Percentiles rank a stretch among this genome's conserved stretches.
These are phyloP conservation scores for Sciurus carolinensis DNA, from an alignment of 2,797 vertebrate genomes.

Conservation along the genomic window DNA sequence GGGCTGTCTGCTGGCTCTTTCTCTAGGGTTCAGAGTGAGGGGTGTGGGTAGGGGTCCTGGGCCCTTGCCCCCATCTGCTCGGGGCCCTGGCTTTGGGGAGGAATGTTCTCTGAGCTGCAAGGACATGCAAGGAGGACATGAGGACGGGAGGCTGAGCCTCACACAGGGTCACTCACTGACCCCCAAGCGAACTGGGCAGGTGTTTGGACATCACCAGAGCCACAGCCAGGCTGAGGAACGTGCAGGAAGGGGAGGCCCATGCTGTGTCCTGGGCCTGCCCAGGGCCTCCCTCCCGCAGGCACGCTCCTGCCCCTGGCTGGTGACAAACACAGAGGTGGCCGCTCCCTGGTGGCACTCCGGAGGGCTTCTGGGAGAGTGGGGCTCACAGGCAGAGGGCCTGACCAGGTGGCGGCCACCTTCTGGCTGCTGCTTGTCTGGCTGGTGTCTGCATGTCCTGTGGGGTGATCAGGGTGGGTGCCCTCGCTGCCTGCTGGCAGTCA, in stretches of 20 bases:
- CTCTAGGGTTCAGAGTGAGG: neutral
- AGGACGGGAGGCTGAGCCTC: neutral
- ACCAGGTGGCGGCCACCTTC: neutral
- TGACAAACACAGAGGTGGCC: rapidly evolving
- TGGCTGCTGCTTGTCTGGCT: neutral
- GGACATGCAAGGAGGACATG: neutral
- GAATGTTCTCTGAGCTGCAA: neutral
- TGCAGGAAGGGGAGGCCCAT: neutral
- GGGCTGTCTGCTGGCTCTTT: neutral
- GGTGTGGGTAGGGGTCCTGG: no score
- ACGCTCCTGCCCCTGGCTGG: no score
- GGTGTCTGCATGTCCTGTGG: neutral
- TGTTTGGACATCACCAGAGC: neutral
- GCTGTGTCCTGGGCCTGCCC: rapidly evolving
- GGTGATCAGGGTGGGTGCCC: no score
- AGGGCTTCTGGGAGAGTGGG: rapidly evolving
- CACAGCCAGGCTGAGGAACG: rapidly evolving
- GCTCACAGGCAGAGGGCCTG: rapidly evolving
- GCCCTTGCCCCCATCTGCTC: rapidly evolving
- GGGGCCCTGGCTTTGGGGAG: neutral
- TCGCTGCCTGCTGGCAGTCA: no score
- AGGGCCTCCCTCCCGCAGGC: neutral
- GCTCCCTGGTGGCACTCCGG: rapidly evolving
- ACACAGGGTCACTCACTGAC: rapidly evolving
- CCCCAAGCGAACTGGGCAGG: neutral